phyloP scores from a whole-genome alignment of 2,797 vertebrate species.

The Urocyon cinereoargenteus region DNA sequence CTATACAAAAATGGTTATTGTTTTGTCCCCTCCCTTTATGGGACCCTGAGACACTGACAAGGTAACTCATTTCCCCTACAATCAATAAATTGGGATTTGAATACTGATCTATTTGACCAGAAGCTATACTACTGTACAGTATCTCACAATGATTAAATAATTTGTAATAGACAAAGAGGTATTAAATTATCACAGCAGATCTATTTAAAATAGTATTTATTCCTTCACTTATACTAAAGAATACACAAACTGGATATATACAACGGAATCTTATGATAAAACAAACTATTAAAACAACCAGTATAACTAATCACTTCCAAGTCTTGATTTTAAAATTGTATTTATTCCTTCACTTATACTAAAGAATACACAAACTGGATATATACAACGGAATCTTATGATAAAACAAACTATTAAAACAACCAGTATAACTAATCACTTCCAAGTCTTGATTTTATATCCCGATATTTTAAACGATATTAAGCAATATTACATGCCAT shows the following conservation, averaged over 20 bases:
- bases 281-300: conserved; percentile 53
- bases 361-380: conserved; percentile 5
- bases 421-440: conserved; percentile 28
- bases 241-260: background rate
- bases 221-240: conserved; percentile 37
- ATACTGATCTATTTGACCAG: background rate
- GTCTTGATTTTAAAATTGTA: conserved; percentile 33
- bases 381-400: background rate
- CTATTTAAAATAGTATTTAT: conserved; percentile 47
- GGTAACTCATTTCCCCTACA: background rate
- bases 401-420: conserved; percentile 49
- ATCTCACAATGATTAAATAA: conserved; percentile 16
- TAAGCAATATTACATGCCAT: background rate
- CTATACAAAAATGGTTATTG: background rate
- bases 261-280: background rate
- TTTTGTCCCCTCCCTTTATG: background rate
- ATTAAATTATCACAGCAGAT: conserved; percentile 13
- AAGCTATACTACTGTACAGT: background rate
- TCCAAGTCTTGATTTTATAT: conserved; percentile 54
- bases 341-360: conserved; percentile 35
- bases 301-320: conserved; percentile 33
- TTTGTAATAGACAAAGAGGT: background rate
- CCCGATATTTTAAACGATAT: conserved; percentile 9
- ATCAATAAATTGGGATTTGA: conserved; percentile 43
- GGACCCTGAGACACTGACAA: background rate